These are phyloP conservation scores for Drosophila nasuta DNA, from an alignment of 1,140 invertebrate genomes.

Conservation along the genomic window DNA sequence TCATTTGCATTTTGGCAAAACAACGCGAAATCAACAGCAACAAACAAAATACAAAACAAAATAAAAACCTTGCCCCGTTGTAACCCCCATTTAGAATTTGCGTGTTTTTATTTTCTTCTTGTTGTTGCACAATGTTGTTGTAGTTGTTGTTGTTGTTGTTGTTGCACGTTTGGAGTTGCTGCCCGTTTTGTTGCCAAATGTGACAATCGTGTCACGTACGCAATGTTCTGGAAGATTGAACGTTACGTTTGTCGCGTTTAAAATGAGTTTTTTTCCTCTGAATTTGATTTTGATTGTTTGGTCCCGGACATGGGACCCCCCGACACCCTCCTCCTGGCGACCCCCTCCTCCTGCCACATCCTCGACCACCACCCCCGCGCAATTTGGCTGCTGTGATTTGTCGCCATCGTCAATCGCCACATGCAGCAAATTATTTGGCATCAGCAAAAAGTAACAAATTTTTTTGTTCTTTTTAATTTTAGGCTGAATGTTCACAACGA, in stretches of 20 bases:
- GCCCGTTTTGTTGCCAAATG: constrained; percentile 57
- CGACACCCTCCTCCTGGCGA: not conserved
- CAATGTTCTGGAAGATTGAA: constrained; percentile 84
- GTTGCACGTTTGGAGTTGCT: constrained; percentile 27
- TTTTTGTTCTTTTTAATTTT: constrained; percentile 70
- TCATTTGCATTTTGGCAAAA: constrained; percentile 73
- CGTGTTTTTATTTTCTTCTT: constrained; percentile 8
- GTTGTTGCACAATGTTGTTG: constrained; percentile 31
- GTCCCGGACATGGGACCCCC: constrained; percentile 54
- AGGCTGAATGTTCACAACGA: constrained; percentile 39
- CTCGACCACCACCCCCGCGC: not conserved
- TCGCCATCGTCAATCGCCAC: constrained; percentile 56
- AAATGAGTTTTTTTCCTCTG: constrained; percentile 79
- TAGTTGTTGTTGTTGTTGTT: constrained; percentile 29
- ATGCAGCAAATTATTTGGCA: constrained; percentile 73
- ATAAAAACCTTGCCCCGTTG: constrained; percentile 50
- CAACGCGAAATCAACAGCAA: constrained; percentile 36
- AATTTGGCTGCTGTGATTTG: constrained; percentile 44
- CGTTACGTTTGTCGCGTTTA: constrained; percentile 84
- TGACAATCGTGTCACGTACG: constrained; percentile 83
- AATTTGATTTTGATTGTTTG: constrained; percentile 84
- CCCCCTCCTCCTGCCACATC: not conserved
- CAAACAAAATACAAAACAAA: constrained; percentile 48
- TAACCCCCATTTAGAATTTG: constrained; percentile 35
- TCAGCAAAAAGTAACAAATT: constrained; percentile 61